Base-by-base conservation (phyloP, 2,888 invertebrate species). In the Eubasilissa splendida region DNA sequence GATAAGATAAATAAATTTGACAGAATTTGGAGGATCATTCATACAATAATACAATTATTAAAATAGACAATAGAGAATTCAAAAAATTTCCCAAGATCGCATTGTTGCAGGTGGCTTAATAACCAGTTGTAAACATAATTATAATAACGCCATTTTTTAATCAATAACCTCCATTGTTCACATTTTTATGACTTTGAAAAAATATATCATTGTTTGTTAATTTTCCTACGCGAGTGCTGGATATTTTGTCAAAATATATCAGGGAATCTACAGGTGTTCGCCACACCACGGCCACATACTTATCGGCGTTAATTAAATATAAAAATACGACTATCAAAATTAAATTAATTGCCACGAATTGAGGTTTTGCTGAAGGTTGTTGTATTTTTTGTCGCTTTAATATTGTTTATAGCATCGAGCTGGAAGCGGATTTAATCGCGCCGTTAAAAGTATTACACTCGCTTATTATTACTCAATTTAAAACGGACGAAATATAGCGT, bases 281-380 rank as follows among this genome's bases (percentile, higher is more conserved):
- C n/a, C 14, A 42, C 71, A 54, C 71, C 71, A 71, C n/a, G 71
- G 71, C 33, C 56, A 54, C 53, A 22, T 31, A 71, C 70, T 70
- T 53, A 77, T 77, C 77, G 59, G 60, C n/a, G 52, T 70, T 77
- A 60, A 59, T 77, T 70, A 77, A 31, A 31, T 9, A 22, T 56
- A 14, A 33, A 77, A 77, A 58, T 33, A 77, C 50, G 22, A 52
- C 60, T 50, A 53, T n/a, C 22, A 53, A 33, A 63, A 60, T 52
- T 52, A 52, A 58, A 77, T 77, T 42, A 77, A 56, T 77, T 53
- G 58, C 42, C 54, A n/a, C 42, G 54, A 14, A 66, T 66, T 10
- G 33, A 56, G 73, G 42, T 77, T 77, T 77, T 77, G 33, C 68
- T 56, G 66, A 68, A 77, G 77, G 77, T 56, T 56, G 52, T 66